Conservation (phyloP, 2,888 invertebrate genomes). For the Melanostoma mellinum region DNA sequence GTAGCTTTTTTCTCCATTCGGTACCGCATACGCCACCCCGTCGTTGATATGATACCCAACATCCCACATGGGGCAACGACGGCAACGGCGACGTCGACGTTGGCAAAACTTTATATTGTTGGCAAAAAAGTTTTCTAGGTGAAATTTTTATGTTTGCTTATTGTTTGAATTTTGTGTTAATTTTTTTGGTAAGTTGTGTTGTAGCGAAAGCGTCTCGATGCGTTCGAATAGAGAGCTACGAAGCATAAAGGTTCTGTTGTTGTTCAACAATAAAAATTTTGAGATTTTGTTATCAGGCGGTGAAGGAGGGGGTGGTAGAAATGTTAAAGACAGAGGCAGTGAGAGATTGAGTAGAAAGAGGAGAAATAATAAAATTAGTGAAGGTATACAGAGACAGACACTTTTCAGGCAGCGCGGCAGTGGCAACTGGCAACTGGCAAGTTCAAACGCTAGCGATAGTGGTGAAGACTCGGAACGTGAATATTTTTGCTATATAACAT, state of each 20-base stretch:
- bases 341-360: too few species aligned
- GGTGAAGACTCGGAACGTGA: too few species aligned
- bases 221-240: constrained; percentile 54
- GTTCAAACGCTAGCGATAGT: too few species aligned
- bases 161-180: constrained; percentile 53
- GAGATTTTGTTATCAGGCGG: not conserved
- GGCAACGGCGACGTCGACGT: not conserved
- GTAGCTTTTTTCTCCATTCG: constrained; percentile 46
- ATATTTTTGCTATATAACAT: too few species aligned
- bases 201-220: constrained; percentile 65
- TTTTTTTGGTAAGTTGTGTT: constrained; percentile 17
- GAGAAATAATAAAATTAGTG: too few species aligned
- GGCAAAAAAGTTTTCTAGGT: constrained; percentile 68
- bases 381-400: too few species aligned
- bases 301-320: not conserved
- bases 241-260: constrained; percentile 27
- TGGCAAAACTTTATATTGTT: constrained; percentile 68
- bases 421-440: too few species aligned
- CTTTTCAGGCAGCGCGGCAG: too few species aligned
- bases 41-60: constrained; percentile 51
- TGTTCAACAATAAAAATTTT: not conserved
- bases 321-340: too few species aligned
- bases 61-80: constrained; percentile 27
- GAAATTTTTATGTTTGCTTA: constrained; percentile 65
- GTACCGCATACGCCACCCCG: constrained; percentile 33